These are phyloP conservation scores for Australoheros facetus DNA, from an alignment of 2,797 vertebrate genomes.

Conservation along the genomic window DNA sequence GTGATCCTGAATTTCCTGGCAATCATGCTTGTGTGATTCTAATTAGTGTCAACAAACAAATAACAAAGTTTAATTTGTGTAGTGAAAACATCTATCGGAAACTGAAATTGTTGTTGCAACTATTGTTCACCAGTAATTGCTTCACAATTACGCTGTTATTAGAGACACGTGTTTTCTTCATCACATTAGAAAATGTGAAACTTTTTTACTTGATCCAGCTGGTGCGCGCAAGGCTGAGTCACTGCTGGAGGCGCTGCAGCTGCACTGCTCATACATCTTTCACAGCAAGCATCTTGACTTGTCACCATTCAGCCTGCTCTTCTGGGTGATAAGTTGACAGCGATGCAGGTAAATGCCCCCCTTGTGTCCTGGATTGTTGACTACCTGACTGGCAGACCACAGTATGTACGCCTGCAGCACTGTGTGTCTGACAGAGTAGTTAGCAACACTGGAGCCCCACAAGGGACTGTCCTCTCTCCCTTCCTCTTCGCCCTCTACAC, in stretches of 20 bases:
- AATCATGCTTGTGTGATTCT: not conserved
- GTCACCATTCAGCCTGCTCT: too few relatives aligned
- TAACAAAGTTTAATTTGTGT: accelerated
- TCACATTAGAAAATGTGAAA: accelerated
- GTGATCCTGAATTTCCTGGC: not conserved
- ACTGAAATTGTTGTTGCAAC: not conserved
- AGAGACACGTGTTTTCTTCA: not conserved
- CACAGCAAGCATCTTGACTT: not conserved
- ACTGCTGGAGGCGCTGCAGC: not conserved
- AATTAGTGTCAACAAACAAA: not conserved
- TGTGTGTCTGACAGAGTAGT: too few relatives aligned
- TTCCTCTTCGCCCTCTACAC: too few relatives aligned
- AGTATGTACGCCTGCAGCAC: too few relatives aligned
- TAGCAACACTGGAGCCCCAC: too few relatives aligned
- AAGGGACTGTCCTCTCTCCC: too few relatives aligned
- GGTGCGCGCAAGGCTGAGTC: not conserved
- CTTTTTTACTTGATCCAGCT: not conserved
- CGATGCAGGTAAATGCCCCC: too few relatives aligned
- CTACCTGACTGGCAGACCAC: too few relatives aligned
- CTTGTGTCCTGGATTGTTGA: too few relatives aligned
- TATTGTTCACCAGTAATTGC: not conserved
- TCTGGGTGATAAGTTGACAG: too few relatives aligned
- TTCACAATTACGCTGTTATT: not conserved
- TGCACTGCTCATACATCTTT: not conserved
- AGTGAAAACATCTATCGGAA: not conserved